These are phyloP conservation scores for Panurus biarmicus DNA, from an alignment of 2,113 vertebrate species.

Conservation along the genomic window DNA sequence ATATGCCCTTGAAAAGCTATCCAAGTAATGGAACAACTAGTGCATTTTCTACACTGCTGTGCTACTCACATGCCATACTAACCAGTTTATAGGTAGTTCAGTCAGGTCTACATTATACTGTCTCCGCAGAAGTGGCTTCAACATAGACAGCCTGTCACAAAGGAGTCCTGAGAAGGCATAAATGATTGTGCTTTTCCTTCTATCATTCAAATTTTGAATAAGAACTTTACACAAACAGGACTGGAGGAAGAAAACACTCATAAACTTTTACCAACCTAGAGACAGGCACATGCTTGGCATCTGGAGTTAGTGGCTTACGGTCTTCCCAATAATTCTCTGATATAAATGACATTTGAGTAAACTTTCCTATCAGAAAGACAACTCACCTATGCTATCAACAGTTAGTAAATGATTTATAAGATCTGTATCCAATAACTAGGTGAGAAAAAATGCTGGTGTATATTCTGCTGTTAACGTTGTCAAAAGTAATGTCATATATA, in stretches of 20 bases:
- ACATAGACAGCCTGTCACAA: background rate
- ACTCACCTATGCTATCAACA: background rate
- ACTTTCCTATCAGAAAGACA: background rate
- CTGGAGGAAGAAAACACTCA: background rate
- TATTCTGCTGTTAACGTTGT: background rate
- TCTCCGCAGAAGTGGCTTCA: background rate
- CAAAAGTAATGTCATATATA: background rate
- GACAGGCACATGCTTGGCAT: background rate
- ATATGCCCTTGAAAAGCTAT: background rate
- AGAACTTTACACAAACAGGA: background rate
- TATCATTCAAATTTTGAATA: background rate
- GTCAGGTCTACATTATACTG: background rate
- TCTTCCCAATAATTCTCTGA: background rate
- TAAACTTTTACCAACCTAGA: background rate
- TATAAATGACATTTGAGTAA: background rate
- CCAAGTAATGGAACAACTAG: background rate
- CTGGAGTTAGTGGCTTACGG: background rate
- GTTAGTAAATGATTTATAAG: background rate
- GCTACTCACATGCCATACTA: background rate
- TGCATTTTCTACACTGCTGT: background rate
- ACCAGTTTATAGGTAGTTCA: background rate
- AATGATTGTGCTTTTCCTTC: background rate
- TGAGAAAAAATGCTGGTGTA: background rate
- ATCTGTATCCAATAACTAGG: background rate
- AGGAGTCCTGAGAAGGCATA: background rate